phyloP scores from a whole-genome alignment of 2,797 vertebrate genomes.

The Clarias pachynema region DNA sequence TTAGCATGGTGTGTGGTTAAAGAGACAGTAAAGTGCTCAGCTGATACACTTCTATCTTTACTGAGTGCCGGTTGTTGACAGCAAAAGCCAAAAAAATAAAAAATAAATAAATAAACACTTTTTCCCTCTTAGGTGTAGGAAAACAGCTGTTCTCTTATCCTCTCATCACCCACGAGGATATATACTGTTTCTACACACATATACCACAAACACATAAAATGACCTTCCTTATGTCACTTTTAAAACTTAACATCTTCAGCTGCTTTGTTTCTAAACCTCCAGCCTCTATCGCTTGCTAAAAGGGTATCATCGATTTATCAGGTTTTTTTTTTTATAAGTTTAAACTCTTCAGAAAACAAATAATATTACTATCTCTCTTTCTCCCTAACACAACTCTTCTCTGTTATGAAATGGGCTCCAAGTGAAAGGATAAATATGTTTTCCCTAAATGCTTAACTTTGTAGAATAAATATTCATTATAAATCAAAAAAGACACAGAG shows the following conservation, averaged over 20 bases:
- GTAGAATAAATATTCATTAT: not conserved
- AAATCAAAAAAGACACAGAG: not conserved
- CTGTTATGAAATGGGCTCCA: not conserved
- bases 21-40: constrained; percentile 37
- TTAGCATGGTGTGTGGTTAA: constrained; percentile 8
- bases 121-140: constrained; percentile 42
- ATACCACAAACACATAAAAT: constrained; percentile 12
- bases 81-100: constrained; percentile 3
- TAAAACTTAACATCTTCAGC: constrained; percentile 38
- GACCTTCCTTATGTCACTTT: constrained; percentile 29
- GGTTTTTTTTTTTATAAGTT: not conserved
- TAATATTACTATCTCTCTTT: not conserved
- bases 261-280: constrained; percentile 34
- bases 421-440: too few relatives aligned
- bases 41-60: constrained; percentile 40
- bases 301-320: not conserved
- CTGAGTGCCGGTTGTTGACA: constrained; percentile 29
- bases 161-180: constrained; percentile 41
- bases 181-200: constrained; percentile 11
- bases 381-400: not conserved
- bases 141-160: constrained; percentile 37
- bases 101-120: not conserved
- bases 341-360: not conserved
- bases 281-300: constrained; percentile 21
- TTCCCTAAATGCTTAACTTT: not conserved